Base-by-base conservation (phyloP, 1,140 invertebrate genomes). In the Pseudobourletiella spinata region DNA sequence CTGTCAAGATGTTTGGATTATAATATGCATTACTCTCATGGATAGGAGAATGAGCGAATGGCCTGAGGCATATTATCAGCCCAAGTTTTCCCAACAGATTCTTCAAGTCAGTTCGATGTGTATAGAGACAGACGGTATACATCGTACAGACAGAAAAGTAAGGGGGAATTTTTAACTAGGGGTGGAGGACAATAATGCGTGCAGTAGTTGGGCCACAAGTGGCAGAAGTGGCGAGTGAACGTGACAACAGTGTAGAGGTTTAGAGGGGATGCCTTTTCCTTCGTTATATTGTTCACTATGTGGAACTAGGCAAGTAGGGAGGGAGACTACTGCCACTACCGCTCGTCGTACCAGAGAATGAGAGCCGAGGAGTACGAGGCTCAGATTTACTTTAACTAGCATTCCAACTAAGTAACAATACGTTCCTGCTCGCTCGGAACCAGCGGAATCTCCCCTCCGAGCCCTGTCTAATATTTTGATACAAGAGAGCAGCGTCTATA, bases 161-260 rank as follows among this genome's bases (percentile, higher is more conserved):
- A n/a, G n/a, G n/a, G n/a, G 32, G n/a, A 39, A n/a, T 48, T 48
- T 48, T 22, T 22, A 48, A 48, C 44, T 48, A 48, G 44, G 44
- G 44, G 20, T 48, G 44, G 20, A 11, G 11, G 11, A 48, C 44
- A 48, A 48, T 48, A 15, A 48, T 11, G 20, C 44, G 18, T 11
- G 4, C 44, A 15, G 44, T 18, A 48, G 8, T 6, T 48, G 44
- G n/a, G n/a, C 11, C 6, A 22, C 44, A 48, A 48, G 44, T 48
- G 22, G 44, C 44, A 11, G 44, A 11, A 15, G 6, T 8, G 18
- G 18, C 11, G 44, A n/a, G 32, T 48, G 18, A 48, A 18, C 6
- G 11, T 18, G 44, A 48, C 44, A 48, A 48, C 44, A 48, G 6
- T 18, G 44, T 48, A 48, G 18, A 15, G 6, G 44, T 39, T 48